A percentile compares a stretch with the other conserved stretches of the same genome.
phyloP scores from a whole-genome alignment of 2,797 vertebrate species.

The Prionace glauca region DNA sequence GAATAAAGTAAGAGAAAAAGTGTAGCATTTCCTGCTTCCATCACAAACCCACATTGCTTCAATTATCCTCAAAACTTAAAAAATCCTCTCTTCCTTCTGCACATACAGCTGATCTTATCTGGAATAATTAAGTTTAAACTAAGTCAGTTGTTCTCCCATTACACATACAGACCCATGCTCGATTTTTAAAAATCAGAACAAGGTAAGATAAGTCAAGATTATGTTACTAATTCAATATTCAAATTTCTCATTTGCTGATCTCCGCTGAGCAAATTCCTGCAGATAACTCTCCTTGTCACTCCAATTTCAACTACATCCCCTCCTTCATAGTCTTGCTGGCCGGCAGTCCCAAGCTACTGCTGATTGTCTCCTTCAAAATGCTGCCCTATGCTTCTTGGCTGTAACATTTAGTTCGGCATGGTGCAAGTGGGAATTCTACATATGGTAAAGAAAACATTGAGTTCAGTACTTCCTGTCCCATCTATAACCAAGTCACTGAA shows the following conservation, averaged over 20 bases:
- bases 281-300: not conserved
- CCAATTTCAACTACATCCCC: not conserved
- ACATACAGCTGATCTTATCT: not conserved
- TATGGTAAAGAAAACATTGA: not conserved
- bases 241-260: not conserved
- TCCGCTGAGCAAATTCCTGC: not conserved
- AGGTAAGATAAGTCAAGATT: not conserved
- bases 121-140: not conserved
- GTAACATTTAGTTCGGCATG: not conserved
- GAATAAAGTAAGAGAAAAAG: not conserved
- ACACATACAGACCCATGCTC: not conserved
- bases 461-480: not conserved
- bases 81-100: not conserved
- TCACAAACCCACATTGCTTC: not conserved
- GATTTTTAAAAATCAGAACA: not conserved
- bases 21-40: not conserved
- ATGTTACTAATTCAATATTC: not conserved
- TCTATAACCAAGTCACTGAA: not conserved
- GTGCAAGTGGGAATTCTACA: not conserved
- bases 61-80: not conserved
- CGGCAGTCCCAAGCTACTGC: not conserved
- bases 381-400: not conserved
- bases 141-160: not conserved
- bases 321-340: not conserved
- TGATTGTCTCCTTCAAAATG: not conserved